These are phyloP conservation scores for Monochamus saltuarius DNA, from an alignment of 1,140 invertebrate genomes.

Conservation along the genomic window DNA sequence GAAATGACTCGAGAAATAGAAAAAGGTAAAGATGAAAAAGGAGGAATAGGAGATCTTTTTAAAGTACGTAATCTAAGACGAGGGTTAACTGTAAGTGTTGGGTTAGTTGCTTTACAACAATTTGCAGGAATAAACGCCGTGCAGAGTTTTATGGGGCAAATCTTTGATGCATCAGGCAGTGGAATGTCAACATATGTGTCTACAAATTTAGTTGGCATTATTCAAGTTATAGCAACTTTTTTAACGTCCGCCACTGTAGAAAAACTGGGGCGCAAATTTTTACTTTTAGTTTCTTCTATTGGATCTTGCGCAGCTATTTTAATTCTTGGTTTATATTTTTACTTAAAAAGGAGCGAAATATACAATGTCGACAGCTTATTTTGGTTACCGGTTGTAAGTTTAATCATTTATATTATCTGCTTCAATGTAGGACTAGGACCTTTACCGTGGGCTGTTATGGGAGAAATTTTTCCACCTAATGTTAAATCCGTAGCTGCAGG, in stretches of 20 bases:
- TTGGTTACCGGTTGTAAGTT: slow-evolving; percentile 42
- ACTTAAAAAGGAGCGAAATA: slow-evolving; percentile 35
- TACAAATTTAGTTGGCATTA: slow-evolving; percentile 75
- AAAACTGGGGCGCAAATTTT: slow-evolving; percentile 67
- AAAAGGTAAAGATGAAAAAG: slow-evolving; percentile 41
- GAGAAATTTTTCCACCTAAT: slow-evolving; percentile 76
- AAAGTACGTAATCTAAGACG: slow-evolving; percentile 57
- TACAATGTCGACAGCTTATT: slow-evolving; percentile 29
- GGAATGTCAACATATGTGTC: slow-evolving; percentile 57
- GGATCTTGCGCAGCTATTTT: slow-evolving; percentile 55
- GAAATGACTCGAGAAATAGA: slow-evolving; percentile 9
- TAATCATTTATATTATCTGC: slow-evolving; percentile 40
- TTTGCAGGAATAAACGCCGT: slow-evolving; percentile 83
- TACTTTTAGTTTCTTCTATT: slow-evolving; percentile 68
- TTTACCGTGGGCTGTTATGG: slow-evolving; percentile 80
- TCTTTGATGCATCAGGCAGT: slow-evolving; percentile 67
- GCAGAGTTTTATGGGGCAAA: slow-evolving; percentile 74
- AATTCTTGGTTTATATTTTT: slow-evolving; percentile 43
- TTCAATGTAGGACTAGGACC: slow-evolving; percentile 68
- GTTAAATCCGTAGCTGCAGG: slow-evolving; percentile 74
- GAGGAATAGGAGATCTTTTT: slow-evolving; percentile 22
- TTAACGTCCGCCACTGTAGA: slow-evolving; percentile 73
- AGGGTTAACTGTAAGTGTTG: slow-evolving; percentile 71
- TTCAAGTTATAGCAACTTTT: slow-evolving; percentile 74
- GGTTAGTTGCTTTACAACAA: slow-evolving; percentile 84